These are phyloP conservation scores for Podilymbus podiceps DNA, from an alignment of 2,113 vertebrate species.

Conservation along the genomic window DNA sequence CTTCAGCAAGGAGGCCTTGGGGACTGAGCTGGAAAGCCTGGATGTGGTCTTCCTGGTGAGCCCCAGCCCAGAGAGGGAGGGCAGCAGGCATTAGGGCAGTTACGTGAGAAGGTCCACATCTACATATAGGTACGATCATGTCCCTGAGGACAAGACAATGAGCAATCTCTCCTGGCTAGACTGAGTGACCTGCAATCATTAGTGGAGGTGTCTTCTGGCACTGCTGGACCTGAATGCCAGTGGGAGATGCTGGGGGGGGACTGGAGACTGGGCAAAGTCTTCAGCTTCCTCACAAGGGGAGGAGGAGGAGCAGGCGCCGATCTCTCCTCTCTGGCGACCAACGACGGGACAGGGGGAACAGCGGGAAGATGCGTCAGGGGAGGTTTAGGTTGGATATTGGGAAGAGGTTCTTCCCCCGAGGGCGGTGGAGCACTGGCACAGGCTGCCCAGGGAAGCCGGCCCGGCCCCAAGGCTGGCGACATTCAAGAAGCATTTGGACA, in stretches of 20 bases:
- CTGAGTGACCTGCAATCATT: neutral
- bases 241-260: neutral
- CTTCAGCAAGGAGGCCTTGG: neutral
- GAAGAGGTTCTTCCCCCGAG: too few relatives aligned
- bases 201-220: neutral
- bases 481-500: too few relatives aligned
- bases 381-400: too few relatives aligned
- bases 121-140: accelerated
- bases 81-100: accelerated
- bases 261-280: neutral
- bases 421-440: too few relatives aligned
- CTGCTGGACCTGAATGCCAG: neutral
- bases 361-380: too few relatives aligned
- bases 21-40: neutral
- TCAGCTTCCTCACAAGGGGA: too few relatives aligned
- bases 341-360: too few relatives aligned
- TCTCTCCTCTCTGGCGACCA: too few relatives aligned
- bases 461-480: too few relatives aligned
- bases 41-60: constrained; percentile 43
- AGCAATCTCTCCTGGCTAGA: neutral
- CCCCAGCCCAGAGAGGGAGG: accelerated
- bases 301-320: too few relatives aligned
- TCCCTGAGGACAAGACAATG: neutral
- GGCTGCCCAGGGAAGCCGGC: too few relatives aligned
- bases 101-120: neutral